Evolutionary conservation across 1,140 invertebrate genomes (phyloP).

Genomic region (Caerostris darwini): DNA sequence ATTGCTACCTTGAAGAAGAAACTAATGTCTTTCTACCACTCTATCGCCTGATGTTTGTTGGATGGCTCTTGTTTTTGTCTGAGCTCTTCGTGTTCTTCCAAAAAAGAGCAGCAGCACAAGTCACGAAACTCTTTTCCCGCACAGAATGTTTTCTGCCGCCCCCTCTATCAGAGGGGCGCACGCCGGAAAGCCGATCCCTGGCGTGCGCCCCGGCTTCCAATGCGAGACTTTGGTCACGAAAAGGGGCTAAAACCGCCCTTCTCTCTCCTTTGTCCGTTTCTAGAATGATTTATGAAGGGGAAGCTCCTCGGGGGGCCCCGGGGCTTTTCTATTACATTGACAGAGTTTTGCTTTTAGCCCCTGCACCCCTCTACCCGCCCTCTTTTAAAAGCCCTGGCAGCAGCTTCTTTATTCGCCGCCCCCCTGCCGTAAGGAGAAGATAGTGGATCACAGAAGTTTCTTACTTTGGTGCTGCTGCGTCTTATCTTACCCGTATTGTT

Average conservation of each 20-base stretch:
- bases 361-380: background rate
- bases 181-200: background rate
- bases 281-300: slow-evolving; percentile 64
- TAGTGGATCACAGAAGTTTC: slow-evolving; percentile 29
- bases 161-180: background rate
- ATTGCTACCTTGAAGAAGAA: no score
- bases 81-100: no score
- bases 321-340: slow-evolving; percentile 57
- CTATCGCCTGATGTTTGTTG: no score
- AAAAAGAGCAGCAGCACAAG: background rate
- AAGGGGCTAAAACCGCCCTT: slow-evolving; percentile 33
- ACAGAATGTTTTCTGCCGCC: background rate
- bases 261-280: slow-evolving; percentile 46
- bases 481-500: slow-evolving; percentile 53
- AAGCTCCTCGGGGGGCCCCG: slow-evolving; percentile 35
- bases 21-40: no score
- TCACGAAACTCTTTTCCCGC: background rate
- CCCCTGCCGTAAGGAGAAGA: slow-evolving; percentile 11
- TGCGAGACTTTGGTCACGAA: background rate
- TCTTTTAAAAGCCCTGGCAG: slow-evolving; percentile 45
- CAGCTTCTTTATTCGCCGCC: background rate
- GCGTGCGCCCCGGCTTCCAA: background rate
- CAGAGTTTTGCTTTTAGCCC: slow-evolving; percentile 62
- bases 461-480: background rate
- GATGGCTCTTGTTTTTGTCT: no score